Base-by-base conservation (phyloP, 2,113 vertebrate genomes). In the Scomber japonicus region DNA sequence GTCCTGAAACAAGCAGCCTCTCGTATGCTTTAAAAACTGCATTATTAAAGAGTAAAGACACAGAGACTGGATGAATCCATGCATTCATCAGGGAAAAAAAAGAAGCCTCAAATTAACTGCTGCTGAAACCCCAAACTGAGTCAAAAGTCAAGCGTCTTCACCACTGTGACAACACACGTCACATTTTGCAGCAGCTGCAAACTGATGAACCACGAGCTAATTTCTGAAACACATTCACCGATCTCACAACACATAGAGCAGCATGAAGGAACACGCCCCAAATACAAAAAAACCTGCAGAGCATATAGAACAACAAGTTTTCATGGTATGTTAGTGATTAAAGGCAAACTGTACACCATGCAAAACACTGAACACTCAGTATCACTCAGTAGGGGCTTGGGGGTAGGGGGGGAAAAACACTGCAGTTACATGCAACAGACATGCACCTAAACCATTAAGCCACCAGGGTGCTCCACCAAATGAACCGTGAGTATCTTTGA, bases 1-100 rank as follows among this genome's bases (percentile, higher is more conserved):
- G 78, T 81, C 69, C 69, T 51, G 75, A 68, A 89, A 81, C 30
- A 78, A 27, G 17, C 17, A 69, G 44, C 15, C 51, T 44, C 31
- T 54, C 71, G 61, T 68, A 49, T 19, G 55, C 8, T 71, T 68
- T 72, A 19, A 24, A 75, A 85, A 77, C n/a, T 62, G 65, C 64
- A 84, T 81, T 60, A 82, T 79, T 83, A n/a, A 31, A 40, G 35
- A 40, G 35, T 40, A 40, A 40, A 10, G 35, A 40, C 35, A 40
- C 9, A 40, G 35, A 40, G 35, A 40, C 35, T 40, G 9, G 35
- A 40, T 40, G 35, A 40, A 40, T 40, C 35, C 9, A 7, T 40
- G 35, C 35, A 40, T 40, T 71, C 44, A 77, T 75, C 53, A 35
- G 71, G 54, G 60, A 56, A 61, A 59, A 48, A 57, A 59, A 48